These are phyloP conservation scores for Perizoma flavofasciatum DNA, from an alignment of 2,888 invertebrate species.

Conservation along the genomic window DNA sequence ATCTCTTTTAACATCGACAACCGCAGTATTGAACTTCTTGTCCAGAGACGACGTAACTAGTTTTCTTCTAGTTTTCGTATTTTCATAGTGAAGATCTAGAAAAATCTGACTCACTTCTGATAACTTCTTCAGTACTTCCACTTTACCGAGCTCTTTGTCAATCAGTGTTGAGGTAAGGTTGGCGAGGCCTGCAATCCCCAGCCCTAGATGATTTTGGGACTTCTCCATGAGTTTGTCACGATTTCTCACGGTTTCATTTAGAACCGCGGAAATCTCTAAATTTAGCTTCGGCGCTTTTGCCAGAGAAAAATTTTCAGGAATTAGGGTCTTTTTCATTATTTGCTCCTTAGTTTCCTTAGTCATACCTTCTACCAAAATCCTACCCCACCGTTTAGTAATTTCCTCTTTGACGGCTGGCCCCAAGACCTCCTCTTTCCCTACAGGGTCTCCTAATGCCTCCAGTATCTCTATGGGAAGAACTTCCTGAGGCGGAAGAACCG, in stretches of 20 bases:
- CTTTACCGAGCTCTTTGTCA: not conserved
- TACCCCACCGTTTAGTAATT: slow-evolving; percentile 16
- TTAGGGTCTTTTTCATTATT: not conserved
- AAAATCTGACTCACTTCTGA: too few species aligned
- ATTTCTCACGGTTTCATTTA: slow-evolving; percentile 7
- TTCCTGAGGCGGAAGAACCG: too few species aligned
- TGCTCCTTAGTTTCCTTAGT: slow-evolving; percentile 1
- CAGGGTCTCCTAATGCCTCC: too few species aligned
- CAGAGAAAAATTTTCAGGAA: slow-evolving; percentile 9
- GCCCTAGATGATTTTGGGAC: slow-evolving; percentile 13
- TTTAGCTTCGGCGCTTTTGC: slow-evolving; percentile 10
- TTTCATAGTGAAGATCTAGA: too few species aligned
- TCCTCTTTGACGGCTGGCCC: not conserved
- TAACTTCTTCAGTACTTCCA: slow-evolving; percentile 7
- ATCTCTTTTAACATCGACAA: not conserved
- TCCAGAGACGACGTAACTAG: not conserved
- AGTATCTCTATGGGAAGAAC: too few species aligned
- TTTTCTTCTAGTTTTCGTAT: too few species aligned
- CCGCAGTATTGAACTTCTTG: too few species aligned
- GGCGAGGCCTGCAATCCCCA: slow-evolving; percentile 9
- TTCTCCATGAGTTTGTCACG: slow-evolving; percentile 12
- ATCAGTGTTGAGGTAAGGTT: slow-evolving; percentile 6
- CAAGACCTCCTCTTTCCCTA: too few species aligned
- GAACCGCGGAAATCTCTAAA: slow-evolving; percentile 3
- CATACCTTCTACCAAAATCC: too few species aligned